Base-by-base conservation (phyloP, 53 echinoderm and acorn worm genomes). In the Antedon mediterranea region DNA sequence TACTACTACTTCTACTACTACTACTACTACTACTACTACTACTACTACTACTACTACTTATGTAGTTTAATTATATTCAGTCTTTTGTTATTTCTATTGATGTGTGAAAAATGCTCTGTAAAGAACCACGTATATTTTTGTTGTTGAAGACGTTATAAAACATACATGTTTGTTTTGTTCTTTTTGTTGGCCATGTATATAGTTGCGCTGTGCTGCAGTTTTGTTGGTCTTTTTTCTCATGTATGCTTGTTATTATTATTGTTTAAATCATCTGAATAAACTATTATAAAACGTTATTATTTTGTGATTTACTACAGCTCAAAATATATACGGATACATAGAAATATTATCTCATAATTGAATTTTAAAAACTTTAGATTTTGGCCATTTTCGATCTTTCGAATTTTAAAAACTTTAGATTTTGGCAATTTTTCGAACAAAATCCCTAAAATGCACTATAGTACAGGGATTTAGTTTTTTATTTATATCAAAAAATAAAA, bases 151-250 rank as follows among this genome's bases (percentile, higher is more conserved):
- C 7, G 57, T 11, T 57, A 57, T 23, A 57, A 41, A 57, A 57
- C 23, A 57, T 57, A 57, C 23, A 23, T 57, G 57, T 57, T 41
- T 57, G 57, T 57, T 57, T 15, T 57, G 57, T 57, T 57, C 23
- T 2, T 57, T 37, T 57, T 57, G 57, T 57, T 57, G 23, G 57
- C 57, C 57, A 23, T 57, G 57, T 57, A 57, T 15, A 57, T 57
- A 57, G 57, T 57, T 57, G 57, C 57, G 57, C 57, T 57, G 57
- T 57, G 57, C 57, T 57, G 57, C 57, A 57, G 57, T 57, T 57
- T 15, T 57, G 57, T 57, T 57, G 9, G 57, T 57, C 57, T 57
- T 57, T 57, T 57, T 57, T 57, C 57, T 57, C 57, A 57, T 57
- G 57, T 57, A 57, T 57, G 57, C 57, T 57, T 57, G 57, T 57